Percentiles rank a stretch among this genome's conserved stretches.
Conservation (phyloP, 2,888 invertebrate species). For the Melikaiella ostensackeni region DNA sequence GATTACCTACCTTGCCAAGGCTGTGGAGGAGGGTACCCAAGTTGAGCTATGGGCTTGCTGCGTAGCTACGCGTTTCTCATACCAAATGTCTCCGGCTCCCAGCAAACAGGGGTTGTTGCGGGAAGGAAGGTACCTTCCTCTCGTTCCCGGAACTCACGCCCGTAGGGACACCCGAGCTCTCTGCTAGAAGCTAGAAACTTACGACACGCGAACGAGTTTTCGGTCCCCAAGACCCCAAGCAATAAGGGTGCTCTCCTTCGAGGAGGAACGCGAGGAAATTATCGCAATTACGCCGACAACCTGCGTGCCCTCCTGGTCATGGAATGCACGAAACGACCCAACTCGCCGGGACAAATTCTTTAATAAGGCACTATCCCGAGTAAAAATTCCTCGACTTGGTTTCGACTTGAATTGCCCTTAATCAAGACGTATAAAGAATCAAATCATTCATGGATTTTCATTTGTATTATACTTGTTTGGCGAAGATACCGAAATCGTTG, state of each 20-base stretch:
- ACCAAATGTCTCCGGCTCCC: conserved; percentile 73
- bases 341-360: conserved; percentile 33
- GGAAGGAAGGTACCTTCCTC: conserved; percentile 59
- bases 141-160: conserved; percentile 56
- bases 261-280: conserved; percentile 59
- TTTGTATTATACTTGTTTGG: too few relatives aligned
- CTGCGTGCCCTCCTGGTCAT: conserved; percentile 37
- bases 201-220: conserved; percentile 67
- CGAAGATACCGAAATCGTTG: too few relatives aligned
- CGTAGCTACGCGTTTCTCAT: conserved; percentile 78
- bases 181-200: conserved; percentile 61
- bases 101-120: conserved; percentile 68
- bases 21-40: conserved; percentile 69
- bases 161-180: conserved; percentile 45
- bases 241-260: conserved; percentile 55
- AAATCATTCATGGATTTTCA: too few relatives aligned
- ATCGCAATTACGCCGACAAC: conserved; percentile 61
- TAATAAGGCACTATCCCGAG: conserved; percentile 37
- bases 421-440: too few relatives aligned
- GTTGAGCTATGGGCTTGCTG: conserved; percentile 77
- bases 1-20: conserved; percentile 76
- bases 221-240: conserved; percentile 52
- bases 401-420: too few relatives aligned
- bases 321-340: conserved; percentile 38
- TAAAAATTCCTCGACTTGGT: too few relatives aligned